Evolutionary conservation across 2,888 invertebrate species (phyloP), one percentile per base, ranked within the genome.

Genomic region (Eristalis tenax): DNA sequence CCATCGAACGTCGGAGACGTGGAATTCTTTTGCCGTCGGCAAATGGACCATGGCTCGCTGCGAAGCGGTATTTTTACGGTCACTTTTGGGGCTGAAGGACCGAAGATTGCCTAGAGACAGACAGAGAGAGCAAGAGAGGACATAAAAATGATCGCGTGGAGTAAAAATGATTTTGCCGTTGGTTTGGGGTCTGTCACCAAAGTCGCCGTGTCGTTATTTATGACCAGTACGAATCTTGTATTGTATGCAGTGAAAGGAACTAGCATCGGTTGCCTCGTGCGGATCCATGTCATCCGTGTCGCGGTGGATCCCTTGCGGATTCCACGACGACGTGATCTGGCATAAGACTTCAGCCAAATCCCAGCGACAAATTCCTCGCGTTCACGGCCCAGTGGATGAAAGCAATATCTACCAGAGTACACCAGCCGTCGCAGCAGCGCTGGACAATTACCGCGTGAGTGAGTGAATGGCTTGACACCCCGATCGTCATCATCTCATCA

Each of bases 341-440:
- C 87, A 87, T 87, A 87, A 87, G 76, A 83, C 66, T 68, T 73
- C 64, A 76, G 76, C 78, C 80, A 74, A 79, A 76, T 76, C 79
- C 50, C 57, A 80, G 71, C 87, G 83, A 83, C 87, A 87, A 87
- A 83, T 83, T 87, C 79, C 75, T 79, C 43, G 70, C 70, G 84
- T 76, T 77, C 75, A 56, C 40, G 35, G 15, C 15, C 91, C 91
- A 90, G 90, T 91, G 90, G 91, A 91, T 91, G 91, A 91, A 91
- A 90, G 90, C 91, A 64, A 18, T 32, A 64, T 10, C 35, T 18
- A n/a, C 63, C 59, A 59, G 13, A 59, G 59, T 23, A 11, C 26
- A 71, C 8, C 66, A 63, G 22, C 59, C 63, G 59, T 26, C 26
- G 28, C 75, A 69, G 64, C 75, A 43, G 28, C 68, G 65, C 64